Base-by-base conservation (phyloP, 2,797 vertebrate species). In the Rhynchonycteris naso region DNA sequence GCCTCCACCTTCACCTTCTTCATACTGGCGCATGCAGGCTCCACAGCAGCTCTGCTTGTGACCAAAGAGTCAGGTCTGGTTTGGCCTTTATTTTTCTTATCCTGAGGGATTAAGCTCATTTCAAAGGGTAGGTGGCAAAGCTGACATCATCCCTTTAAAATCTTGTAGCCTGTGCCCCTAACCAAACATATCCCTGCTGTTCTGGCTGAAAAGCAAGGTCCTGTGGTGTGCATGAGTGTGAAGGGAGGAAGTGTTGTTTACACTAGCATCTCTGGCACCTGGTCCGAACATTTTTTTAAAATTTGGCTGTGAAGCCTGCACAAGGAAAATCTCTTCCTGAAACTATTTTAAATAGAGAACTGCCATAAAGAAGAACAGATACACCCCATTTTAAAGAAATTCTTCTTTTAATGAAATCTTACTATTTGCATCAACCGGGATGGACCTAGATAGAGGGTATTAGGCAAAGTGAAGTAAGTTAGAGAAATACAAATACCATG, bases 371-470 rank as follows among this genome's bases (percentile, higher is more conserved):
- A 87, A 97, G 94, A 90, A 95, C 30, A 94, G 68, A 96, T 72
- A 93, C 86, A 95, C 95, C 91, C 94, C 89, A 90, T 91, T 93
- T 96, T 82, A 88, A 76, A 95, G 72, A 96, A 95, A 96, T 90
- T 93, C 54, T 92, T 82, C 24, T 89, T 85, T 93, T 18, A 9
- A 18, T 58, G 54, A 58, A 78, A 79, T 58, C 54, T 79, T 38
- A 56, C 75, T n/a, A 38, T 35, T 79, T 56, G 22, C 3, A 7
- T 56, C 30, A 56, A 78, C n/a, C 56, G 14, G 52, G 75, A 54
- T 58, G 52, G 54, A 78, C 75, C 21, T 58, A 16, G 52, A 78
- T 58, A 16, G 52, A 78, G 13, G 12, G 52, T 35, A 58, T 24
- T 16, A 78, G n/a, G 52, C 75, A 24, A 56, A 56, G 52, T 56